These are phyloP conservation scores for Hexactinellida sp. DNA, from an alignment of 37 sponge, comb jelly and placozoan species.

Conservation along the genomic window DNA sequence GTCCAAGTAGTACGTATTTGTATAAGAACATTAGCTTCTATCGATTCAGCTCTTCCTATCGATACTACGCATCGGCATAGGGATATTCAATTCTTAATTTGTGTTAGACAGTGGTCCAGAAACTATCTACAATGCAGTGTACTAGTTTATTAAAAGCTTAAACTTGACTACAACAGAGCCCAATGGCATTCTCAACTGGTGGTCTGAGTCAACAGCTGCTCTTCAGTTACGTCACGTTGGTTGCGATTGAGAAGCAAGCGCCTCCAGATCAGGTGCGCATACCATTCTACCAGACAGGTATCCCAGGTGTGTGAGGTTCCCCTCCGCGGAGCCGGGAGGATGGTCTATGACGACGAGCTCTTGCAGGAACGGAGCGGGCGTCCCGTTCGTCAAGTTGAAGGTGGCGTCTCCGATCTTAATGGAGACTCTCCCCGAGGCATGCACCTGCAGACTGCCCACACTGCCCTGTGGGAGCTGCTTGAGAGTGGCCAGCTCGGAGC, in stretches of 20 bases:
- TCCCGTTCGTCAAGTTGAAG: background rate
- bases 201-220: too few relatives aligned
- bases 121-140: too few relatives aligned
- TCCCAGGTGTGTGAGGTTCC: background rate
- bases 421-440: background rate
- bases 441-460: background rate
- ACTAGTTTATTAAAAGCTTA: too few relatives aligned
- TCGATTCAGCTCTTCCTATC: too few relatives aligned
- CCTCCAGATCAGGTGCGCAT: background rate
- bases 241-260: background rate
- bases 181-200: too few relatives aligned
- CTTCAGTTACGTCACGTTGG: background rate
- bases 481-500: background rate
- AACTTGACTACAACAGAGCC: too few relatives aligned
- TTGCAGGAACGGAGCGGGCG: background rate
- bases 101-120: too few relatives aligned
- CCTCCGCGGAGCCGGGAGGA: background rate
- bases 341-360: constrained; percentile 1
- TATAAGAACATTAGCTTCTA: too few relatives aligned
- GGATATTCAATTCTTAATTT: too few relatives aligned
- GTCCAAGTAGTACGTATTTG: too few relatives aligned
- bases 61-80: too few relatives aligned
- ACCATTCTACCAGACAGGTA: constrained; percentile 5
- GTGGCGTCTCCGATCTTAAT: background rate
- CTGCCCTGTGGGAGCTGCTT: background rate